A percentile compares a stretch with the other conserved stretches of the same genome.
These are phyloP conservation scores for Tokudaia muenninki DNA, from an alignment of 2,797 vertebrate genomes.

Conservation along the genomic window DNA sequence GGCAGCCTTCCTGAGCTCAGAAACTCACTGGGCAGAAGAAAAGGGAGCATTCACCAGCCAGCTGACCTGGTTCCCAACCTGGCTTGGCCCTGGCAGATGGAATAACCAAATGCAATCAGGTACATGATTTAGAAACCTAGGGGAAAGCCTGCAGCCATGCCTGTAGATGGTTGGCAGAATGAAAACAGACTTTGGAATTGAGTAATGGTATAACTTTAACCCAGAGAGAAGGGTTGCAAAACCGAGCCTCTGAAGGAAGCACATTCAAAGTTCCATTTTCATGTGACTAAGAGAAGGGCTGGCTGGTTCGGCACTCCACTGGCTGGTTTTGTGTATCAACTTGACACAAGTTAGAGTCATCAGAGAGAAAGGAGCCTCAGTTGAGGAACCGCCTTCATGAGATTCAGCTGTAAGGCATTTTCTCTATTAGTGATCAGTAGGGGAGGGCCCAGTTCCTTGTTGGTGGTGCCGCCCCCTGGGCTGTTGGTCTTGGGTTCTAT, in stretches of 20 bases:
- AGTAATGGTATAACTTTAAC: constrained; percentile 29
- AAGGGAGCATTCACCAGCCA: not conserved
- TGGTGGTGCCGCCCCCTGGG: not conserved
- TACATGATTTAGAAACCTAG: constrained; percentile 18
- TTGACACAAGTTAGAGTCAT: not conserved
- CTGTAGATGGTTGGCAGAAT: not conserved
- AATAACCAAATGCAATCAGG: not conserved
- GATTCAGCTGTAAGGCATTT: not conserved
- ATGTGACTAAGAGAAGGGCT: not conserved
- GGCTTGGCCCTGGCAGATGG: not conserved
- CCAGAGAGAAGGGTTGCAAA: constrained; percentile 36
- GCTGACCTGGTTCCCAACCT: not conserved
- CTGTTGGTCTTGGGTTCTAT: not conserved
- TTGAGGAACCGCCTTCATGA: not conserved
- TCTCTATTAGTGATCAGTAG: not conserved
- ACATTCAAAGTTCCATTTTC: constrained; percentile 47
- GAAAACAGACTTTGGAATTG: constrained; percentile 53
- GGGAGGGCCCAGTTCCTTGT: not conserved
- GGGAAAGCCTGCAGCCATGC: not conserved
- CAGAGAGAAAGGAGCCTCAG: not conserved
- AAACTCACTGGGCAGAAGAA: not conserved
- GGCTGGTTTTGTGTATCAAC: not conserved
- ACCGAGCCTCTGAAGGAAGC: not conserved
- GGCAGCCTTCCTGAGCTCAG: not conserved
- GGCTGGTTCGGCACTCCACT: not conserved